Evolutionary conservation across 2,113 vertebrate species (phyloP).

Genomic region (Sphyrna mokarran): DNA sequence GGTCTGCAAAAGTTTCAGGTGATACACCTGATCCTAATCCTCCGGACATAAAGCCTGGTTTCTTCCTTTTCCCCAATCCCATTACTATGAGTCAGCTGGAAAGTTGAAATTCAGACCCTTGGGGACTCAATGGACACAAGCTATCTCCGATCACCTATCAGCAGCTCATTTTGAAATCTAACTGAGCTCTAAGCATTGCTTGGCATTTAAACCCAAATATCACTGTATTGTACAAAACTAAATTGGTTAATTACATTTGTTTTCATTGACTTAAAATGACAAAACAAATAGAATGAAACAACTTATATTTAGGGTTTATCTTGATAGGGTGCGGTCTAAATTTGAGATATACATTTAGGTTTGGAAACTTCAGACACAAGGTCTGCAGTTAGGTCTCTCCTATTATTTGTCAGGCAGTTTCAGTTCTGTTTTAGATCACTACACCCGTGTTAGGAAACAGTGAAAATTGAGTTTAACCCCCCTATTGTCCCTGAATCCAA

Average conservation of each 20-base stretch:
- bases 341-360: background rate
- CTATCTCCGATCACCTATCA: constrained; percentile 48
- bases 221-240: background rate
- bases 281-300: background rate
- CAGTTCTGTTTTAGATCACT: background rate
- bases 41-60: constrained; percentile 46
- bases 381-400: background rate
- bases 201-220: background rate
- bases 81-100: constrained; percentile 49
- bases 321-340: background rate
- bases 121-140: constrained; percentile 59
- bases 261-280: background rate
- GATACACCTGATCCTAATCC: constrained; percentile 55
- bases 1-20: constrained; percentile 41
- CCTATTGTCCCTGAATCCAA: background rate
- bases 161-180: background rate
- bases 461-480: too few relatives aligned
- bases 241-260: background rate
- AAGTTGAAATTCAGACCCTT: constrained; percentile 53
- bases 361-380: background rate
- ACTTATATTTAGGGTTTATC: background rate
- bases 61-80: constrained; percentile 51
- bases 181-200: background rate
- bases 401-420: background rate
- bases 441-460: background rate